Evolutionary conservation across 2,797 vertebrate species (phyloP).

Genomic region (Xenops minutus): DNA sequence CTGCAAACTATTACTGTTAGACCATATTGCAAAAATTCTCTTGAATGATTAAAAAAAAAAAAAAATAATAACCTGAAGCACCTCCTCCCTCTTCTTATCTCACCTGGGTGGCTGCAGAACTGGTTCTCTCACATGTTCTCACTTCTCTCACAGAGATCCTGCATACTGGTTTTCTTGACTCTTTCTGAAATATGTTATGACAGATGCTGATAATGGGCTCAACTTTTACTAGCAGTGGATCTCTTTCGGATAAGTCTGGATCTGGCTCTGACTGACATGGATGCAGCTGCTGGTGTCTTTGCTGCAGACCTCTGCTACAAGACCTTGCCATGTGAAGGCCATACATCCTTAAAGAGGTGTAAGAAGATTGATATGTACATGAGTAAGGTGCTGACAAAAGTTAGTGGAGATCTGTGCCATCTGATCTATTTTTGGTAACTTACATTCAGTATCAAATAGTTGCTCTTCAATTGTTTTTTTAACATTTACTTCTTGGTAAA

Average conservation of each 20-base stretch:
- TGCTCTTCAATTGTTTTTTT: background rate
- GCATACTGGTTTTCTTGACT: background rate
- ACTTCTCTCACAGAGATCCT: background rate
- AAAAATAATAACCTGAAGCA: background rate
- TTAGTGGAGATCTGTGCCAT: background rate
- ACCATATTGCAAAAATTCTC: background rate
- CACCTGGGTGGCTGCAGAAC: too few relatives aligned
- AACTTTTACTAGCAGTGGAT: background rate
- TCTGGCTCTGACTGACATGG: background rate
- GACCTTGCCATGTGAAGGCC: background rate
- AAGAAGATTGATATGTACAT: background rate
- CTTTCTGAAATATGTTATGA: too few relatives aligned
- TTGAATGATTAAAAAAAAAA: background rate
- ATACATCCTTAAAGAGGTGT: background rate
- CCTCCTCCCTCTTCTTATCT: background rate
- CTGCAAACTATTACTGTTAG: background rate
- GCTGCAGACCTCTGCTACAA: background rate
- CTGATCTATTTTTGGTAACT: background rate
- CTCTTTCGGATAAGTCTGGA: background rate
- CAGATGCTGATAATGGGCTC: background rate
- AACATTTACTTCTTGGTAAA: background rate
- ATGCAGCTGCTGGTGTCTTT: background rate
- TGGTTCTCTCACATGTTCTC: background rate
- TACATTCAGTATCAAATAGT: background rate
- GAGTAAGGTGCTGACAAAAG: background rate